A percentile compares a stretch with the other conserved stretches of the same genome.
phyloP scores from a whole-genome alignment of 92 coral and sea anemone genomes.

The Heliopora coerulea region DNA sequence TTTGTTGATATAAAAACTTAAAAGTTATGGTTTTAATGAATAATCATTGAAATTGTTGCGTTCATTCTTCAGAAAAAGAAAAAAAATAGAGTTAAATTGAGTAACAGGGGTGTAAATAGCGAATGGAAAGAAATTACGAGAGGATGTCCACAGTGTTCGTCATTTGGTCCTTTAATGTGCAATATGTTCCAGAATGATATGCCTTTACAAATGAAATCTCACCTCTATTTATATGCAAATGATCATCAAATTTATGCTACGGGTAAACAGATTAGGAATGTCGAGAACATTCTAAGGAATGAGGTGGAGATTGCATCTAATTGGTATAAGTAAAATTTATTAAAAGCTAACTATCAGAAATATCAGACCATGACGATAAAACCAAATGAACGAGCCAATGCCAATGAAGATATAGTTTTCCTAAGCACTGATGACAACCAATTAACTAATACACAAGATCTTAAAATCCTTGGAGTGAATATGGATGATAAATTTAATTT shows the following conservation, averaged over 20 bases:
- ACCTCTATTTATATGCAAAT: constrained; percentile 40
- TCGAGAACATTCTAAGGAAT: background rate
- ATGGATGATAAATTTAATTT: constrained; percentile 11
- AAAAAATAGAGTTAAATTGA: too few species aligned
- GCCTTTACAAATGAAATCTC: background rate
- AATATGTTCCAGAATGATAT: constrained; percentile 35
- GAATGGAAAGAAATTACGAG: constrained; percentile 31
- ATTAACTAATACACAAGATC: constrained; percentile 22
- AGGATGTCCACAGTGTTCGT: constrained; percentile 44
- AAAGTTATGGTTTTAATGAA: too few species aligned
- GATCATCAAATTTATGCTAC: constrained; percentile 36
- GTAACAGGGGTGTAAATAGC: background rate
- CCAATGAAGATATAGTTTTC: background rate
- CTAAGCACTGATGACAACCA: constrained; percentile 15
- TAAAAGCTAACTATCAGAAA: constrained; percentile 8
- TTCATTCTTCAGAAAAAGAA: too few species aligned
- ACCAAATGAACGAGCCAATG: background rate
- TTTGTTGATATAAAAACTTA: too few species aligned
- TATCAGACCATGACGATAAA: constrained; percentile 26
- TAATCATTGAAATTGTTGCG: too few species aligned
- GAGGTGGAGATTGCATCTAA: background rate
- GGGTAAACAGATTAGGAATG: constrained; percentile 19
- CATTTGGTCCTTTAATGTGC: constrained; percentile 7
- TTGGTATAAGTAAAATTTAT: constrained; percentile 34
- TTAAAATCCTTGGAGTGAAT: constrained; percentile 28